Base-by-base conservation (phyloP, 2,888 invertebrate genomes). In the Baccha elongata region DNA sequence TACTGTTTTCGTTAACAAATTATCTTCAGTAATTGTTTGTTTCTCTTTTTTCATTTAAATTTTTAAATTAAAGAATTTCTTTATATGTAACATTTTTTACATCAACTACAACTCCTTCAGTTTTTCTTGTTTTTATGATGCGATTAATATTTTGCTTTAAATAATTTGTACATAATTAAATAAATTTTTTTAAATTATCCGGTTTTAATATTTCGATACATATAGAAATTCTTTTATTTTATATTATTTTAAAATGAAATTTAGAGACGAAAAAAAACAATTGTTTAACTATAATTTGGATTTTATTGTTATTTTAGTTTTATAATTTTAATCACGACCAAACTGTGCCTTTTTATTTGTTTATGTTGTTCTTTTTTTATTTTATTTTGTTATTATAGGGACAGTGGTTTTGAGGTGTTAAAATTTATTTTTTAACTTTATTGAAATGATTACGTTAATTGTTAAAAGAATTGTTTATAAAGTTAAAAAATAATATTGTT, bases 301-400 rank as follows among this genome's bases (percentile, higher is more conserved):
- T 60, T 50, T 37, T 4, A 17, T 40, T 75, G 73, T 79, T 68
- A 62, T 37, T n/a, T 44, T 53, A 42, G 52, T 71, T 65, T 46
- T 52, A 26, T 44, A 13, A 32, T 40, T 40, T 8, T 48, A 44
- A 73, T 78, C 72, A 68, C 64, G 62, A 78, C 83, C 83, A 58
- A 83, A 73, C 83, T 83, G 83, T 83, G 83, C 83, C 83, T 83
- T 83, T 76, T 68, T 71, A 46, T 75, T 81, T 72, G 26, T 79
- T n/a, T n/a, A n/a, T n/a, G n/a, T n/a, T n/a, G n/a, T n/a, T n/a
- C n/a, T n/a, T n/a, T n/a, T n/a, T n/a, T n/a, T 67, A 42, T 13
- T 55, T 58, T 46, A 17, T 71, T 55, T 48, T 55, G 37, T 62
- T 67, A 8, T 53, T n/a, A 44, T 73, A 64, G 79, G 78, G 78